These are phyloP conservation scores for Sebastes kiyomatsui DNA, from an alignment of 2,797 vertebrate species.

Conservation along the genomic window DNA sequence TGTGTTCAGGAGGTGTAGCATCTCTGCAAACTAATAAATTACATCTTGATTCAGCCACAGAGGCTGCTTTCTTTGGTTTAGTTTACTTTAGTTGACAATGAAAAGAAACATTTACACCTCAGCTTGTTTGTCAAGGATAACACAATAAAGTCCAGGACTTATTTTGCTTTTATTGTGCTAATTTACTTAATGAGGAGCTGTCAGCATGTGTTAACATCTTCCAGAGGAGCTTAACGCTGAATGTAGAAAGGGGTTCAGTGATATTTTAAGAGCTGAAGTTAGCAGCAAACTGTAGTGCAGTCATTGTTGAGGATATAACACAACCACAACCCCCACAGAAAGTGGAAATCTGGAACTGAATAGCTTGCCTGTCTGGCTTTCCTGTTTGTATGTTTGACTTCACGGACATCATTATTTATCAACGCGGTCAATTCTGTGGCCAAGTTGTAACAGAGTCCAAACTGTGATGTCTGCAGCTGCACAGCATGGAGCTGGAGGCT, in stretches of 20 bases:
- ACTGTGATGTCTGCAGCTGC: slow-evolving; percentile 11
- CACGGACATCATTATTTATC: not conserved
- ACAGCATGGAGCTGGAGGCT: not conserved
- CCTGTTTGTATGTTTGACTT: not conserved
- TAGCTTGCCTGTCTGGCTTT: not conserved
- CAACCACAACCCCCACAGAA: not conserved
- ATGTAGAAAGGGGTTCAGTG: not conserved
- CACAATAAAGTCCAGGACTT: not conserved
- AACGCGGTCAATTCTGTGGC: not conserved
- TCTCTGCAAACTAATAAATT: slow-evolving; percentile 9
- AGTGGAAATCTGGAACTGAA: not conserved
- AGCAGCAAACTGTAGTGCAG: not conserved
- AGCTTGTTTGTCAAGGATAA: slow-evolving; percentile 10
- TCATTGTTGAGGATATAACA: not conserved
- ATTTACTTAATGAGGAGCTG: slow-evolving; percentile 1
- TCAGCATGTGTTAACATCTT: not conserved
- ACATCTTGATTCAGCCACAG: not conserved
- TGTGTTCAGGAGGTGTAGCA: slow-evolving; percentile 2
- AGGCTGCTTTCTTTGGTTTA: not conserved
- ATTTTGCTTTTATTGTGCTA: not conserved
- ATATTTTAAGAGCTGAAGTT: not conserved
- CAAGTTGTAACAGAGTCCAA: not conserved
- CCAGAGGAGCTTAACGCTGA: not conserved
- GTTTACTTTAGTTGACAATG: not conserved
- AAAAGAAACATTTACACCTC: not conserved